Conservation (phyloP, 2,888 invertebrate genomes). For the Brachynemurus nebulosus region DNA sequence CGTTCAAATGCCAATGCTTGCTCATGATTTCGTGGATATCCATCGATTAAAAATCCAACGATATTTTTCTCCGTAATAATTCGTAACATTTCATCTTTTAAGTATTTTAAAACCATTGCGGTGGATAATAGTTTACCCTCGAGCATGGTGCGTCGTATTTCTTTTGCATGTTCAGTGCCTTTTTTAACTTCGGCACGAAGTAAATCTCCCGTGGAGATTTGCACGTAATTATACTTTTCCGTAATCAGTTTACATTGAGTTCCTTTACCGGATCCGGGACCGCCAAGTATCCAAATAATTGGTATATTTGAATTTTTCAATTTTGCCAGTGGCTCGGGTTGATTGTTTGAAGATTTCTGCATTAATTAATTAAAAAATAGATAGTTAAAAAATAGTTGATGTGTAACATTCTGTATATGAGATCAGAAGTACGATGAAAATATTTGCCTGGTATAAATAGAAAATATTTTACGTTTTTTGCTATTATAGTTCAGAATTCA, state of each 20-base stretch:
- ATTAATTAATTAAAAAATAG: too few relatives aligned
- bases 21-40: slow-evolving; percentile 79
- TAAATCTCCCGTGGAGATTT: slow-evolving; percentile 88
- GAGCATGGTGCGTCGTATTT: slow-evolving; percentile 77
- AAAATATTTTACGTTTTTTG: too few relatives aligned
- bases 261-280: slow-evolving; percentile 92
- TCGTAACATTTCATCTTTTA: slow-evolving; percentile 71
- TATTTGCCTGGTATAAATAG: too few relatives aligned
- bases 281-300: slow-evolving; percentile 83
- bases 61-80: slow-evolving; percentile 47
- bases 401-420: too few relatives aligned
- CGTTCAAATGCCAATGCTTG: slow-evolving; percentile 77
- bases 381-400: too few relatives aligned
- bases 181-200: slow-evolving; percentile 75
- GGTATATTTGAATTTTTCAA: too few relatives aligned
- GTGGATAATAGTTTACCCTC: slow-evolving; percentile 78
- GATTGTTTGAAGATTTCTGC: too few relatives aligned
- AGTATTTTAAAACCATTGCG: slow-evolving; percentile 71
- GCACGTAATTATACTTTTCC: slow-evolving; percentile 82
- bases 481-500: too few relatives aligned
- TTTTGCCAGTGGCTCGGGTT: too few relatives aligned
- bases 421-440: too few relatives aligned
- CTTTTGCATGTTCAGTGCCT: slow-evolving; percentile 74
- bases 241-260: slow-evolving; percentile 92
- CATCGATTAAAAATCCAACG: slow-evolving; percentile 76